phyloP scores from a whole-genome alignment of 1,140 invertebrate genomes.

The Maconellicoccus hirsutus region DNA sequence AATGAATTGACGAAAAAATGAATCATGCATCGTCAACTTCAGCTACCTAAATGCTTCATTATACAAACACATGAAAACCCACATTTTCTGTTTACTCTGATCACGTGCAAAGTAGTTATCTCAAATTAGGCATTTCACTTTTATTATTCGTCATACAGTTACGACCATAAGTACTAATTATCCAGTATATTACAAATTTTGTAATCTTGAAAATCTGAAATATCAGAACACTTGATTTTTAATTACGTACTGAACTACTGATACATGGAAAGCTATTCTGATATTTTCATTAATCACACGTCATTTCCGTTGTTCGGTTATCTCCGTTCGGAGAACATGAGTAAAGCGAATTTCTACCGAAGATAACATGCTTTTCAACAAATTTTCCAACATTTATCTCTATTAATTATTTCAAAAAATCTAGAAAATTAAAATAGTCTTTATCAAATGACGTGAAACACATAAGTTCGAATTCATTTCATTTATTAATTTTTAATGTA shows the following conservation, averaged over 20 bases:
- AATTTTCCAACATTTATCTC: neutral
- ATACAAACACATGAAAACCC: neutral
- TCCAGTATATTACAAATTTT: neutral
- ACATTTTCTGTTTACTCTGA: neutral
- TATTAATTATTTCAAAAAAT: neutral
- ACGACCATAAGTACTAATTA: neutral
- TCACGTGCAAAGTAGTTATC: neutral
- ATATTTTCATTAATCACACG: neutral
- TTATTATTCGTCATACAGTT: neutral
- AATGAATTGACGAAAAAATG: too few species aligned
- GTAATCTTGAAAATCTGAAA: neutral
- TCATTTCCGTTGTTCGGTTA: neutral
- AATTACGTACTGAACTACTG: neutral
- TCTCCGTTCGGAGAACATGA: neutral
- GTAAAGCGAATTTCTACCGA: too few species aligned
- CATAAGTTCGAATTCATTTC: too few species aligned
- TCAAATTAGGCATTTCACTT: neutral
- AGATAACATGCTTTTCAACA: too few species aligned
- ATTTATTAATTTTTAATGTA: too few species aligned
- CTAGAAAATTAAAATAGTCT: too few species aligned
- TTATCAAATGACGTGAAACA: too few species aligned
- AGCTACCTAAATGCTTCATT: too few species aligned
- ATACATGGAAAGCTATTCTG: neutral
- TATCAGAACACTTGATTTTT: neutral
- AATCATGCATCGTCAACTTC: too few species aligned